Evolutionary conservation across 2,797 vertebrate genomes (phyloP).

Genomic region (Sciurus vulgaris): DNA sequence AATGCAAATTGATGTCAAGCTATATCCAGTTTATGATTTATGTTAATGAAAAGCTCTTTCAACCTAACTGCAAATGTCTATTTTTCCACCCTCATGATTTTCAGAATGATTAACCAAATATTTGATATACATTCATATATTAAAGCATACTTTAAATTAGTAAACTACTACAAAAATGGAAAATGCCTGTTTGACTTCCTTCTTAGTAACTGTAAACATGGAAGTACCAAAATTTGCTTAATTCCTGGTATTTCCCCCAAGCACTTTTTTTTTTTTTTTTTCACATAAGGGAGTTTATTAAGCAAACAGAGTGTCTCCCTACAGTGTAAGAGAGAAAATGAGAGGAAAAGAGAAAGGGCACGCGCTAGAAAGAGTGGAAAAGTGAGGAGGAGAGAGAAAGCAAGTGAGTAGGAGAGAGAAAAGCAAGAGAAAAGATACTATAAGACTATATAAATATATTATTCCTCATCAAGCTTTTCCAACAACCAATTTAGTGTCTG

Average conservation of each 20-base stretch:
- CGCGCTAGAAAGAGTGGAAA: too few relatives aligned
- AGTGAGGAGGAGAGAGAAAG: too few relatives aligned
- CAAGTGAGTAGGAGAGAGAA: too few relatives aligned
- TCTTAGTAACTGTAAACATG: constrained; percentile 31
- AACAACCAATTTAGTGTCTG: not conserved
- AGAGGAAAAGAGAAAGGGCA: too few relatives aligned
- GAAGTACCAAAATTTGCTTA: constrained; percentile 39
- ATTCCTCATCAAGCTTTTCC: not conserved
- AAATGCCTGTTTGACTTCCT: constrained; percentile 25
- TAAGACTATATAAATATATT: not conserved
- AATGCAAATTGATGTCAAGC: constrained; percentile 58
- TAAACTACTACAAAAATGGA: constrained; percentile 42
- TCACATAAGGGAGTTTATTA: too few relatives aligned
- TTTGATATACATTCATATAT: constrained; percentile 24
- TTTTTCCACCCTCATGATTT: constrained; percentile 41
- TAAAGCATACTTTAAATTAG: constrained; percentile 32
- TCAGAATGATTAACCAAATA: constrained; percentile 45
- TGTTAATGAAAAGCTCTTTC: constrained; percentile 39
- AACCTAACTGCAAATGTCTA: constrained; percentile 35
- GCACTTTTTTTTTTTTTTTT: not conserved
- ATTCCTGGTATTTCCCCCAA: constrained; percentile 2
- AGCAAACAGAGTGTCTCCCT: too few relatives aligned
- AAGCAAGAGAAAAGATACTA: not conserved
- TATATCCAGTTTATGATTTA: constrained; percentile 19
- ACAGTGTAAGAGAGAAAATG: too few relatives aligned